Evolutionary conservation across 2,797 vertebrate genomes (phyloP), one percentile per base, ranked within the genome.

Genomic region (Catamblyrhynchus diadema): DNA sequence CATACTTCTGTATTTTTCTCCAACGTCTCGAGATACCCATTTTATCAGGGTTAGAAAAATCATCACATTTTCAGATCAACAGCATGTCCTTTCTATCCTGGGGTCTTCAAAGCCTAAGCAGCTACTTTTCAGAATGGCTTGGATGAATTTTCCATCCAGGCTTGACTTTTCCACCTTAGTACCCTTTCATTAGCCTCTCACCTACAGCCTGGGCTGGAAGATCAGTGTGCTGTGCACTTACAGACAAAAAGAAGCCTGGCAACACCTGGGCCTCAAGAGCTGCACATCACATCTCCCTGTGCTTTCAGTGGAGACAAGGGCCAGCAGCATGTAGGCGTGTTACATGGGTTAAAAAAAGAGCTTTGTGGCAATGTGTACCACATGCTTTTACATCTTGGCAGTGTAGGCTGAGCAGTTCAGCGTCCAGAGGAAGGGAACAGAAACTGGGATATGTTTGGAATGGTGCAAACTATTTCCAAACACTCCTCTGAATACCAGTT

Each of bases 371-470:
- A 56, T 2, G 41, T 37, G 18, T 41, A 9, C 9, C 6, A 12
- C 1, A 4, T 10, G 20, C 14, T 82, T 69, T 62, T 37, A 35
- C 25, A 27, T 13, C 42, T 44, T 45, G 32, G 10, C n/a, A 56
- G 27, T 25, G 45, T 53, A 67, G 27, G 24, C 11, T 45, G 39
- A 57, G 45, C 4, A 51, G 19, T 19, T 60, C 18, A 11, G 41
- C 1, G 1, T 10, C 13, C 3, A 74, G n/a, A 74, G 47, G 35
- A 69, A 59, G 15, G n/a, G 79, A 79, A 33, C 2, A 15, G 59
- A 48, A n/a, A 54, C 72, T 16, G 33, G 0, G 0, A 6, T 64
- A 23, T 0, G 0, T 5, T 30, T 23, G 67, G 72, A 81, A 65
- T 32, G 20, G 13, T 61, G 42, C 33, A 67, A n/a, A 32, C n/a